Base-by-base conservation (phyloP, 2,888 invertebrate species). In the Scaptomyza polygonia region DNA sequence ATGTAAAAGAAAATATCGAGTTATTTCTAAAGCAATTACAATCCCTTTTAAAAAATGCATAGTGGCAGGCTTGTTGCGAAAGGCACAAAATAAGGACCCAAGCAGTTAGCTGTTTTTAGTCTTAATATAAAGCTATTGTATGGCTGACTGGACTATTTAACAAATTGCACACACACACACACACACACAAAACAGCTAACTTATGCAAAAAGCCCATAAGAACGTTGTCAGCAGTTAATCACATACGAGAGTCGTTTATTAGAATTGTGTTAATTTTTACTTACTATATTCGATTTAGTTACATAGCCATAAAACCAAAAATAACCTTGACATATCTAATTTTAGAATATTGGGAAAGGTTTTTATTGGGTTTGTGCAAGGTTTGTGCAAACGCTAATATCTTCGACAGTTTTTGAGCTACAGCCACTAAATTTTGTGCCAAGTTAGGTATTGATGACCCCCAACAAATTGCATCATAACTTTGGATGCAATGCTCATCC, bases 21-120 rank as follows among this genome's bases (percentile, higher is more conserved):
- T 62, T 63, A 53, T 67, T 70, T 36, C 36, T 64, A 43, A 72
- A 69, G 66, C 80, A 82, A 86, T 86, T 86, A 86, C 76, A 83
- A 69, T 56, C 34, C 63, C 59, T 48, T 47, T 21, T 62, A 79
- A 77, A 77, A 77, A 72, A 72, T 79, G 81, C 51, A 74, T 71
- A 66, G 39, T 58, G 51, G 39, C 51, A 58, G 55, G 39, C 48
- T 45, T n/a, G 7, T 7, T 29, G 40, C 42, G 16, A 18, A 16
- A 16, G 8, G 21, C 11, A 18, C 11, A 7, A 8, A 25, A 16
- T 7, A 32, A 7, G 25, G 34, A 12, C 8, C 12, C 6, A n/a
- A 34, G 25, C 11, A 49, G 34, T 25, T 57, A 40, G 30, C 52
- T 14, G 44, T 16, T 6, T 11, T 39, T 47, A 59, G 44, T 39